Percentiles rank a stretch among this genome's conserved stretches.
Evolutionary conservation across 2,888 invertebrate genomes (phyloP).

Genomic region (Morpho achilles): DNA sequence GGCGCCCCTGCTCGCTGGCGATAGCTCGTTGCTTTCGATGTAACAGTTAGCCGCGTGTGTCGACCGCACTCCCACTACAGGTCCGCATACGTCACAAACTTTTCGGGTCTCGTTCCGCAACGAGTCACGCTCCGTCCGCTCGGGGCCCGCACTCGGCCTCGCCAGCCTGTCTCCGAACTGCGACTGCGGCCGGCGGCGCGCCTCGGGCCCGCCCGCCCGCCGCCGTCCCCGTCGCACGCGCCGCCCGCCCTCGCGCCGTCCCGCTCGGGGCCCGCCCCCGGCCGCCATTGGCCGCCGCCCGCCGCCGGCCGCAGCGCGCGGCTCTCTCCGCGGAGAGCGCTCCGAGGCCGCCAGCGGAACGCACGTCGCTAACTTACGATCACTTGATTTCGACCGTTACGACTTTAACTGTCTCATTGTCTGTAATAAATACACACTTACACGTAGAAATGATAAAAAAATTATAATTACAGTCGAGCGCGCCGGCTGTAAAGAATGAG

Average conservation of each 20-base stretch:
- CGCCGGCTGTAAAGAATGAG: too few species aligned
- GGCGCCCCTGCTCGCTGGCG: constrained; percentile 11
- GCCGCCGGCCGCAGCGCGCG: not conserved
- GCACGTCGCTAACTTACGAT: too few species aligned
- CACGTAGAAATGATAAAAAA: too few species aligned
- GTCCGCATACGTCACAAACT: not conserved
- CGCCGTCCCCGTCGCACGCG: constrained; percentile 16
- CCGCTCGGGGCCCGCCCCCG: constrained; percentile 44
- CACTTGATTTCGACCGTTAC: too few species aligned
- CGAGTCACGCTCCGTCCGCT: not conserved
- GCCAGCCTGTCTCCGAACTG: constrained; percentile 27
- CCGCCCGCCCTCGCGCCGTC: constrained; percentile 41
- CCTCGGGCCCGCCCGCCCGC: constrained; percentile 5
- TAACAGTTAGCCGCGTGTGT: constrained; percentile 2
- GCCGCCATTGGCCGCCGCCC: not conserved
- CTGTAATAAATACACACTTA: too few species aligned
- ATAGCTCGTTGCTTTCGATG: not conserved
- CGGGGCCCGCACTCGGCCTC: constrained; percentile 17
- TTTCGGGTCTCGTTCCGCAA: too few species aligned
- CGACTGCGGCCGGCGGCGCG: constrained; percentile 26
- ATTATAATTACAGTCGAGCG: too few species aligned
- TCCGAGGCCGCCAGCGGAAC: too few species aligned
- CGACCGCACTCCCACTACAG: not conserved
- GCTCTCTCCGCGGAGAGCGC: too few species aligned
- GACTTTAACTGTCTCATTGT: too few species aligned